Percentiles rank a stretch among this genome's conserved stretches.
Conservation (phyloP, 2,888 invertebrate genomes). For the Drosophila helvetica region DNA sequence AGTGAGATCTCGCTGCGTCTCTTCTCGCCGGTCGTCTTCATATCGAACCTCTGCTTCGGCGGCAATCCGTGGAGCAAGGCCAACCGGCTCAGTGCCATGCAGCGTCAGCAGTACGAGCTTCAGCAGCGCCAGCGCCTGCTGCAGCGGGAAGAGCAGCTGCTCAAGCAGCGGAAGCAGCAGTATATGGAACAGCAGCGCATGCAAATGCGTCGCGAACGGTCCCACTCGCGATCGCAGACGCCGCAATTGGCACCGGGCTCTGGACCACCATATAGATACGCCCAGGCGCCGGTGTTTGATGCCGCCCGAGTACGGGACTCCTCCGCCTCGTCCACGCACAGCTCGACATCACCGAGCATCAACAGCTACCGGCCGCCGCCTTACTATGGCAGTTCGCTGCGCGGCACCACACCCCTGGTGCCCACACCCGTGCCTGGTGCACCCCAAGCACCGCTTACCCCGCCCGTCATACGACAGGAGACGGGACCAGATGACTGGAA, state of each 20-base stretch:
- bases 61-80: slow-evolving; percentile 83
- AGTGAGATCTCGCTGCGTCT: slow-evolving; percentile 90
- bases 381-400: slow-evolving; percentile 59
- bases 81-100: slow-evolving; percentile 64
- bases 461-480: slow-evolving; percentile 62
- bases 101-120: slow-evolving; percentile 64
- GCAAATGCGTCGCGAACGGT: slow-evolving; percentile 53
- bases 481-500: slow-evolving; percentile 77
- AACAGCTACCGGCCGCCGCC: slow-evolving; percentile 60
- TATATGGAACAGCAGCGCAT: slow-evolving; percentile 51
- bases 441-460: slow-evolving; percentile 56
- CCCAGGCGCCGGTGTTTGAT: slow-evolving; percentile 74
- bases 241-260: slow-evolving; percentile 49
- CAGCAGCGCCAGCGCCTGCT: slow-evolving; percentile 55
- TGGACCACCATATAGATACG: slow-evolving; percentile 69
- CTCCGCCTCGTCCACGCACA: slow-evolving; percentile 71
- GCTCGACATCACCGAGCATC: slow-evolving; percentile 58
- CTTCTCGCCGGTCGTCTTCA: slow-evolving; percentile 92
- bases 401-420: slow-evolving; percentile 60
- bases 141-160: slow-evolving; percentile 57
- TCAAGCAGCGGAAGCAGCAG: slow-evolving; percentile 58
- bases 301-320: slow-evolving; percentile 65
- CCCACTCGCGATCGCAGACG: slow-evolving; percentile 66
- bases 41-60: slow-evolving; percentile 90
- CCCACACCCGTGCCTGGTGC: slow-evolving; percentile 70